These are phyloP conservation scores for Melolontha melolontha DNA, from an alignment of 2,888 invertebrate genomes.

Conservation along the genomic window DNA sequence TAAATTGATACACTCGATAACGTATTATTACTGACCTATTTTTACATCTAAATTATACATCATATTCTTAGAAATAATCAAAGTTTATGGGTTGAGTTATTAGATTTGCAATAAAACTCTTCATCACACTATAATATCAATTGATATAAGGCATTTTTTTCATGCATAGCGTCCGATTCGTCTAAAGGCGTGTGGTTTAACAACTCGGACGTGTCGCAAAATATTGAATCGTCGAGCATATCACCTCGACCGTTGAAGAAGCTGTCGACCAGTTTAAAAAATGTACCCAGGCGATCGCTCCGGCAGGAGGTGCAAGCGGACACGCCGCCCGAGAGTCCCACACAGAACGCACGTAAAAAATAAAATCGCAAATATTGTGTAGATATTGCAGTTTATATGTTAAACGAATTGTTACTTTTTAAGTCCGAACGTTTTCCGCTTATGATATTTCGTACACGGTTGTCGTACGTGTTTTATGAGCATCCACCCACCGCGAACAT, in stretches of 20 bases:
- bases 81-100: too few relatives aligned
- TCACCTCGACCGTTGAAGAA: slow-evolving; percentile 80
- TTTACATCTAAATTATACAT: too few relatives aligned
- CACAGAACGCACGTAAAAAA: slow-evolving; percentile 60
- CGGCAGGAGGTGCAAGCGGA: slow-evolving; percentile 59
- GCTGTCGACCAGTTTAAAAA: slow-evolving; percentile 65
- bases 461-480: neutral
- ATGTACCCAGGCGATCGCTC: slow-evolving; percentile 60
- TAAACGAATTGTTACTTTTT: neutral
- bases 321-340: slow-evolving; percentile 64
- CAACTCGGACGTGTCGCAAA: slow-evolving; percentile 59
- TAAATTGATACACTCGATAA: too few relatives aligned
- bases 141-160: slow-evolving; percentile 15
- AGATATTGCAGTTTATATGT: slow-evolving; percentile 2
- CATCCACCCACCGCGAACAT: neutral
- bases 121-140: neutral
- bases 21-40: too few relatives aligned
- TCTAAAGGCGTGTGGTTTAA: slow-evolving; percentile 63
- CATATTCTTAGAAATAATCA: too few relatives aligned
- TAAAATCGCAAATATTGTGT: slow-evolving; percentile 43
- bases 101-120: too few relatives aligned
- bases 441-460: too few relatives aligned
- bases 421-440: too few relatives aligned
- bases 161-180: slow-evolving; percentile 55
- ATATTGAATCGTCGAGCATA: slow-evolving; percentile 64